Evolutionary conservation across 2,113 vertebrate genomes (phyloP).

Genomic region (Nerophis lumbriciformis): DNA sequence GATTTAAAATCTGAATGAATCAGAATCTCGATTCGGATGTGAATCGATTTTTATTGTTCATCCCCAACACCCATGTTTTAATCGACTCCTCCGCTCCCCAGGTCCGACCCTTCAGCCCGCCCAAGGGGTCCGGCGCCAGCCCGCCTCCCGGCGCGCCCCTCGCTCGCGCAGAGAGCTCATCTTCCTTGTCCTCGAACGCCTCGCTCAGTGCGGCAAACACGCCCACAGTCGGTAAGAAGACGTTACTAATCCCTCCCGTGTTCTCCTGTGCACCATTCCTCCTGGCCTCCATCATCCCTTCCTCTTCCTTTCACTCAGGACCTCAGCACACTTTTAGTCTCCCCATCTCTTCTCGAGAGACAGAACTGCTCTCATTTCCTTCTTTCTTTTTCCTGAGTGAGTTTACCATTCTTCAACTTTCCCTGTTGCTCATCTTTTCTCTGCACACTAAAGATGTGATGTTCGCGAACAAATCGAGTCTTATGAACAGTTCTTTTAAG

Average conservation of each 20-base stretch:
- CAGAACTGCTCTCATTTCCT: constrained; percentile 43
- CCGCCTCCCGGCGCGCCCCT: constrained; percentile 85
- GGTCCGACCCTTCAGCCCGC: constrained; percentile 92
- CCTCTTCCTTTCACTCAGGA: constrained; percentile 42
- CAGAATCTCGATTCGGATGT: too few relatives aligned
- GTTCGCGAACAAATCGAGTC: too few relatives aligned
- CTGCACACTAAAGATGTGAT: neutral
- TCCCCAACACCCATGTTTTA: neutral
- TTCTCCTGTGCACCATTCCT: constrained; percentile 18
- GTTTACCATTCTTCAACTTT: neutral
- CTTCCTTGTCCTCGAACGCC: constrained; percentile 90
- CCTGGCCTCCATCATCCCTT: constrained; percentile 1
- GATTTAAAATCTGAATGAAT: too few relatives aligned
- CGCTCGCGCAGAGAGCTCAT: constrained; percentile 92
- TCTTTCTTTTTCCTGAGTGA: neutral
- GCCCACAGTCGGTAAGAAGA: constrained; percentile 86
- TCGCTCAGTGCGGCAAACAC: constrained; percentile 92
- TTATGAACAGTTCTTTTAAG: too few relatives aligned
- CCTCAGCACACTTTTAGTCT: constrained; percentile 36
- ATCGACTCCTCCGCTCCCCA: constrained; percentile 31
- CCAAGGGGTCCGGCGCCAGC: constrained; percentile 80
- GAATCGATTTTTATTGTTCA: too few relatives aligned
- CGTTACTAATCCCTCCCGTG: constrained; percentile 12
- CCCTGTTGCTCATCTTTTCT: neutral
- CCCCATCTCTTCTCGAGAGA: constrained; percentile 43